Conservation (phyloP, 2,888 invertebrate genomes). For the Drosophila ustulata region DNA sequence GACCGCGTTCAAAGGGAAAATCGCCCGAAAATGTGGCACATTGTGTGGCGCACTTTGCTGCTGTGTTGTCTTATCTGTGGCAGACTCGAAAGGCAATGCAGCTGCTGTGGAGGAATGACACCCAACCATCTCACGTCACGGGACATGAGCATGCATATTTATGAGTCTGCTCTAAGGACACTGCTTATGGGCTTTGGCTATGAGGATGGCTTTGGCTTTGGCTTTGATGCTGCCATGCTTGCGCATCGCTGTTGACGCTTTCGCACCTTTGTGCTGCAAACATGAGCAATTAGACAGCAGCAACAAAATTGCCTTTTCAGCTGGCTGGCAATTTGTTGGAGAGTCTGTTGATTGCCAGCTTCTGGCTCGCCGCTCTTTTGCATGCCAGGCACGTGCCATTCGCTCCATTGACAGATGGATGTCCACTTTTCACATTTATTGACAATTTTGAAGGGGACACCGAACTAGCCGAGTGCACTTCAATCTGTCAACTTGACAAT, state of each 20-base stretch:
- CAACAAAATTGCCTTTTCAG: slow-evolving; percentile 49
- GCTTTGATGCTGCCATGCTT: slow-evolving; percentile 53
- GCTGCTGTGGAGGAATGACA: neutral
- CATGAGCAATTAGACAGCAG: slow-evolving; percentile 34
- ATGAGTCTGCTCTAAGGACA: slow-evolving; percentile 58
- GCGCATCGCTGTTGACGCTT: slow-evolving; percentile 34
- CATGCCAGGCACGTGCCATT: slow-evolving; percentile 59
- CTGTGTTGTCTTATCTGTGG: slow-evolving; percentile 49
- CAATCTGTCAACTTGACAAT: slow-evolving; percentile 61
- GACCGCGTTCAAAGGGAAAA: slow-evolving; percentile 25
- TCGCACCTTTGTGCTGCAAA: slow-evolving; percentile 12
- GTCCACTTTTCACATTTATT: slow-evolving; percentile 53
- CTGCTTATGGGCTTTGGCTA: slow-evolving; percentile 54
- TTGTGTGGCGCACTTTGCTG: slow-evolving; percentile 43
- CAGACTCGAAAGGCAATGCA: slow-evolving; percentile 36
- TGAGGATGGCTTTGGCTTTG: slow-evolving; percentile 2
- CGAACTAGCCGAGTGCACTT: slow-evolving; percentile 47
- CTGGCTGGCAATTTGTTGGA: slow-evolving; percentile 24
- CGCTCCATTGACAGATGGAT: slow-evolving; percentile 59
- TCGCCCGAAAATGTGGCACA: slow-evolving; percentile 38
- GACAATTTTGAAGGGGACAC: slow-evolving; percentile 42
- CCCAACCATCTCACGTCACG: neutral
- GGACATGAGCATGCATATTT: slow-evolving; percentile 70
- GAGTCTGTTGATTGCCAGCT: slow-evolving; percentile 37
- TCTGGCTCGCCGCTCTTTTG: slow-evolving; percentile 8